phyloP scores from a whole-genome alignment of 2,797 vertebrate genomes.

The Rhabdophis nuchalis region DNA sequence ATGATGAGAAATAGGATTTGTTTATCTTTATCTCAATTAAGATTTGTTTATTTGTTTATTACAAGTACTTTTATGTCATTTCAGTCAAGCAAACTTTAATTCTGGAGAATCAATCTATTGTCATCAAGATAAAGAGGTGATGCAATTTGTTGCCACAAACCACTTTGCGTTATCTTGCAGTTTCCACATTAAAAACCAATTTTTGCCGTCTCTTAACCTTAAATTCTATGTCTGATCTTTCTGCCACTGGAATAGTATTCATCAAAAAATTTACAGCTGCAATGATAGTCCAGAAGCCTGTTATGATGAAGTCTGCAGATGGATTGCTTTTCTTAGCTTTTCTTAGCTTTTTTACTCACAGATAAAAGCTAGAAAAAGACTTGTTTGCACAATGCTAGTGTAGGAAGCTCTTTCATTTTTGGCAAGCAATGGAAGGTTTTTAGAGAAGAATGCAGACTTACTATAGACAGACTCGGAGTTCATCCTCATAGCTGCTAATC shows the following conservation, averaged over 20 bases:
- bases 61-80: neutral
- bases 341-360: neutral
- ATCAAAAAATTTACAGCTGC: neutral
- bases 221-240: neutral
- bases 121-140: neutral
- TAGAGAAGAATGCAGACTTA: neutral
- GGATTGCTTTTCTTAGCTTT: neutral
- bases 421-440: neutral
- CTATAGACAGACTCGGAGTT: neutral
- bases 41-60: neutral
- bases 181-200: neutral
- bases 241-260: neutral
- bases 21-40: neutral
- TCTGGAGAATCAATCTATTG: neutral
- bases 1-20: neutral
- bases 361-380: neutral
- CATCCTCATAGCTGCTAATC: neutral
- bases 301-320: neutral
- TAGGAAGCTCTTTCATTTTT: neutral
- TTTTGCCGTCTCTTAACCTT: neutral
- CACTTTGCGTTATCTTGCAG: neutral
- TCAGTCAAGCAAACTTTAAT: neutral
- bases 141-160: neutral
- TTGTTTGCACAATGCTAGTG: neutral
- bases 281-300: neutral